Base-by-base conservation (phyloP, 2,113 vertebrate genomes). In the Pionites leucogaster region DNA sequence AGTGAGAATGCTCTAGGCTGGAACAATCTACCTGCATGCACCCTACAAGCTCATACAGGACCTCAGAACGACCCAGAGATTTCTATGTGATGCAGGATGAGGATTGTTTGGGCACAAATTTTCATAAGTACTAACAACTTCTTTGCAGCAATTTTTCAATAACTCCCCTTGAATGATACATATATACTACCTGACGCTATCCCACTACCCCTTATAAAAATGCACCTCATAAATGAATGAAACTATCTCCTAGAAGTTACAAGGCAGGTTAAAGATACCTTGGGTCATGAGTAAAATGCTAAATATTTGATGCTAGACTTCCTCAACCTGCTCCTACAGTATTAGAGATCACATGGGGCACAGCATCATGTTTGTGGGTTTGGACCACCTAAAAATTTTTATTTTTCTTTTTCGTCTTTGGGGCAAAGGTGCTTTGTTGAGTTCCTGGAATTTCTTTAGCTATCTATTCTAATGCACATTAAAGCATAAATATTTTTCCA, bases 41-140 rank as follows among this genome's bases (percentile, higher is more conserved):
- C 22, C 0, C 0, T 33, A 52, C 6, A 41, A 3, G 2, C 28
- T 93, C 9, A 33, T 70, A 67, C 0, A 5, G 23, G 19, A 67
- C 25, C 70, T 22, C n/a, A 72, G 42, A 91, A 63, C 8, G 47
- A 10, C 18, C 13, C 28, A 46, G 29, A 87, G 50, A 35, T 33
- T 67, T 84, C 46, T 53, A 0, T 19, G 20, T 53, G 4, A 35
- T 60, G 13, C 18, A 85, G 33, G 10, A 87, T 64, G 24, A 59
- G 5, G 78, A 55, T 10, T 84, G 7, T 52, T 87, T 44, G 11
- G 27, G 7, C 33, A 55, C 1, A 33, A 59, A 59, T 59, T 59
- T 59, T 63, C 47, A 49, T 7, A 68, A 82, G 6, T 35, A 62
- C 28, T 23, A 81, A 7, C 17, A 28, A 25, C 28, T 63, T 13